These are phyloP conservation scores for Drosophila multiciliata DNA, from an alignment of 2,888 invertebrate species.

Conservation along the genomic window DNA sequence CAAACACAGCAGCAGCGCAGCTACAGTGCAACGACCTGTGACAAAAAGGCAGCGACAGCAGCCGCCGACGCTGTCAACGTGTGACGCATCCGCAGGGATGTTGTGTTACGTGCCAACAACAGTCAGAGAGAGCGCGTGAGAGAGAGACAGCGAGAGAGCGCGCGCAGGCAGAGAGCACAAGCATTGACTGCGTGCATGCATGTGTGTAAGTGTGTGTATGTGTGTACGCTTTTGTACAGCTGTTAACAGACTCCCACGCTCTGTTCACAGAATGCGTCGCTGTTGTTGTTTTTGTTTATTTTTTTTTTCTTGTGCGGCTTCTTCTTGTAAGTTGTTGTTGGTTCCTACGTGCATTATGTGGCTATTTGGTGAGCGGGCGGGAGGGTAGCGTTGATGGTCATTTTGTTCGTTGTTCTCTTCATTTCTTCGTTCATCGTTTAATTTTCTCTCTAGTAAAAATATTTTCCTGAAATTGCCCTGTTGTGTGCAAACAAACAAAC, in stretches of 20 bases:
- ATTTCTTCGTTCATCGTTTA: conserved; percentile 60
- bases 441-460: conserved; percentile 73
- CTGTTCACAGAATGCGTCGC: conserved; percentile 58
- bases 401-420: conserved; percentile 55
- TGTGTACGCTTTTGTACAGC: conserved; percentile 60
- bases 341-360: conserved; percentile 42
- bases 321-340: conserved; percentile 34
- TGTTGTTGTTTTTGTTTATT: conserved; percentile 44
- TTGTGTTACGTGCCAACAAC: conserved; percentile 74
- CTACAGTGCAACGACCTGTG: conserved; percentile 76
- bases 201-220: background rate
- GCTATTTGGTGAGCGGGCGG: background rate
- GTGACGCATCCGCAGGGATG: conserved; percentile 78
- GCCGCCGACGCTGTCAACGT: conserved; percentile 61
- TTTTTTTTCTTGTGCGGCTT: conserved; percentile 58
- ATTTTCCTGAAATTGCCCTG: conserved; percentile 77
- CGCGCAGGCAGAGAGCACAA: conserved; percentile 20
- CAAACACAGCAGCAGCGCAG: conserved; percentile 31
- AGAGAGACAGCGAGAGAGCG: conserved; percentile 10
- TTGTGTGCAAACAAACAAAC: conserved; percentile 63
- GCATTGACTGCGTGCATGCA: conserved; percentile 18
- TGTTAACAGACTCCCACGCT: conserved; percentile 79
- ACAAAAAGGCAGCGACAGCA: conserved; percentile 72
- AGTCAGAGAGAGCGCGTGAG: conserved; percentile 37
- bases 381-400: conserved; percentile 28